Base-by-base conservation (phyloP, 2,888 invertebrate genomes). In the Drosophila testacea region DNA sequence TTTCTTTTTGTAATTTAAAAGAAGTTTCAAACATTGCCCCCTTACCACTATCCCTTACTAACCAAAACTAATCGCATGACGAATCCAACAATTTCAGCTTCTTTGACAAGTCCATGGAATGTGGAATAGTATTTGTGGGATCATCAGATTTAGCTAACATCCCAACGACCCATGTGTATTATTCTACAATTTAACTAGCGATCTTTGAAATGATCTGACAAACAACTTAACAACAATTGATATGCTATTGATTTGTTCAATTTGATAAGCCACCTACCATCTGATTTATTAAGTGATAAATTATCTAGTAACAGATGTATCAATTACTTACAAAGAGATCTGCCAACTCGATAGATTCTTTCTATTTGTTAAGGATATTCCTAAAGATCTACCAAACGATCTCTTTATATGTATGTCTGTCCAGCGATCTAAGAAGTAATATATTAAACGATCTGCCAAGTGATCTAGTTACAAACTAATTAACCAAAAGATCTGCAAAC, bases 1-100 rank as follows among this genome's bases (percentile, higher is more conserved):
- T 16, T 42, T 44, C 32, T 32, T 22, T 11, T 32, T 10, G 52
- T 61, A 69, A 73, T 77, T 77, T 63, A 61, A 73, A 62, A 77
- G 48, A 73, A 71, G 70, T 77, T 79, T 72, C 54, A 81, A 81
- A 22, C 13, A 39, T 16, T 41, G 16, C 16, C 41, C 41, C 16
- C 41, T 4, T 16, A 16, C 16, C 7, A 6, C 4, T 7, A 16
- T 16, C 30, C 11, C 13, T 22, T 22, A 4, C 27, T 6, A 44
- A 16, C 39, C 11, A 4, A 61, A 62, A 51, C 46, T 22, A 54
- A 57, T 36, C 54, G 57, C 75, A 74, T 76, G 54, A 59, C 74
- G 62, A 75, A 77, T 77, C 63, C 57, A 61, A 61, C 48, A 48
- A 73, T 60, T 70, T 76, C 22, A 41, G 36, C 34, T 10, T 28